A percentile compares a stretch with the other conserved stretches of the same genome.
Evolutionary conservation across 2,888 invertebrate genomes (phyloP).

Genomic region (Graphium colonna): DNA sequence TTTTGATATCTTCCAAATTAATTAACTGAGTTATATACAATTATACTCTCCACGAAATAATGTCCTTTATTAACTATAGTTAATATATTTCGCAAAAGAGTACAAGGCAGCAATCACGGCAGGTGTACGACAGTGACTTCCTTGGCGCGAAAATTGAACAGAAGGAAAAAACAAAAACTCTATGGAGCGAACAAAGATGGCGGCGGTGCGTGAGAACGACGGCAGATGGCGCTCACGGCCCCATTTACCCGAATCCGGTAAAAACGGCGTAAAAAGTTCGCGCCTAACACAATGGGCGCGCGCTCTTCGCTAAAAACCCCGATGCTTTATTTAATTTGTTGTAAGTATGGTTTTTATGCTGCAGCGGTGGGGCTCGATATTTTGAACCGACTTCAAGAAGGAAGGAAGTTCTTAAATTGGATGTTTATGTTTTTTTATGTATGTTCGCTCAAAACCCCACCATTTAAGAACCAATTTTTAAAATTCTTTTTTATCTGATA

Average conservation of each 20-base stretch:
- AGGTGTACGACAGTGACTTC: constrained; percentile 19
- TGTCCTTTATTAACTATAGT: too few relatives aligned
- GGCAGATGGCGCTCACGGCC: constrained; percentile 30
- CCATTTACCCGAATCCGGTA: constrained; percentile 20
- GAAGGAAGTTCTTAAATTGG: too few relatives aligned
- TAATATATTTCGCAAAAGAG: too few relatives aligned
- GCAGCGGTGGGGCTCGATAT: neutral
- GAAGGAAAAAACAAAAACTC: constrained; percentile 13
- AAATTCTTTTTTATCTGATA: too few relatives aligned
- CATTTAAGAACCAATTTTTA: too few relatives aligned
- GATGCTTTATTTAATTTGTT: constrained; percentile 1
- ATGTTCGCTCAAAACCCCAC: too few relatives aligned
- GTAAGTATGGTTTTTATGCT: neutral
- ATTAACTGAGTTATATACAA: too few relatives aligned
- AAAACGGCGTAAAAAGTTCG: constrained; percentile 23
- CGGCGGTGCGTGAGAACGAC: constrained; percentile 31
- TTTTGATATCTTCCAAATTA: too few relatives aligned
- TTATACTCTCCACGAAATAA: too few relatives aligned
- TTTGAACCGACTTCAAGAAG: too few relatives aligned
- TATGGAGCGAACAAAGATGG: constrained; percentile 21
- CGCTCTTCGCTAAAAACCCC: constrained; percentile 10
- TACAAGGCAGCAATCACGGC: neutral
- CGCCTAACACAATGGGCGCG: constrained; percentile 17
- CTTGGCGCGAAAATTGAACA: constrained; percentile 21
- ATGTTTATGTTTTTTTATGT: too few relatives aligned